These are phyloP conservation scores for Gisinianus flammeolus DNA, from an alignment of 2,888 invertebrate genomes.

Conservation along the genomic window DNA sequence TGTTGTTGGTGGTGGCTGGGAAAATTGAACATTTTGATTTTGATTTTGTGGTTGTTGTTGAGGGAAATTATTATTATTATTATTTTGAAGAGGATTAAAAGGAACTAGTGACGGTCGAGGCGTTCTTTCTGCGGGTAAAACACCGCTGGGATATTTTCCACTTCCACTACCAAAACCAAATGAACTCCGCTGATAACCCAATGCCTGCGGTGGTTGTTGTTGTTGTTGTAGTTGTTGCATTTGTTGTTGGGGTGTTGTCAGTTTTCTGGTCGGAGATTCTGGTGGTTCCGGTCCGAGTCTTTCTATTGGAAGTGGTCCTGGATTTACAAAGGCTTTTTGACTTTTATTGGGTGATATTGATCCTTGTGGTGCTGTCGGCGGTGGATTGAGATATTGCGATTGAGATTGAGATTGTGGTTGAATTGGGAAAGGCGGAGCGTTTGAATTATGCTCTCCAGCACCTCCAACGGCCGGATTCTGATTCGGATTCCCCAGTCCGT, in stretches of 20 bases:
- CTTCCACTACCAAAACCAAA: background rate
- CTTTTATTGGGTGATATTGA: no score
- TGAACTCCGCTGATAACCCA: no score
- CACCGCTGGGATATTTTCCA: background rate
- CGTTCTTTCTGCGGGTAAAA: background rate
- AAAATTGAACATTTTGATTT: background rate
- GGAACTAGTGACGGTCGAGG: background rate
- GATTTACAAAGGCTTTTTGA: background rate
- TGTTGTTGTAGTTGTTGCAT: background rate
- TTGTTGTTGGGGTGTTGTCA: background rate
- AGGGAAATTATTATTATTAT: no score
- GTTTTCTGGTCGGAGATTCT: no score
- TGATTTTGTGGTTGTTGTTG: no score
- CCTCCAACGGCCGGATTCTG: no score
- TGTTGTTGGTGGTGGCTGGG: background rate
- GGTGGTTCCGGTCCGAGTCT: background rate
- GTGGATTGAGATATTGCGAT: no score
- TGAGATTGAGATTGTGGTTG: no score
- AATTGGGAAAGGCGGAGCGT: no score
- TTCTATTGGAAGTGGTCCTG: background rate
- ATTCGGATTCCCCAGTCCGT: no score
- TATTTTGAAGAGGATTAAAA: background rate
- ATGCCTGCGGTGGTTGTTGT: background rate
- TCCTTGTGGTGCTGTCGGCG: no score
- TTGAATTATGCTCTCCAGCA: no score